Evolutionary conservation across 2,113 vertebrate genomes (phyloP).

Genomic region (Turdus rufiventris): DNA sequence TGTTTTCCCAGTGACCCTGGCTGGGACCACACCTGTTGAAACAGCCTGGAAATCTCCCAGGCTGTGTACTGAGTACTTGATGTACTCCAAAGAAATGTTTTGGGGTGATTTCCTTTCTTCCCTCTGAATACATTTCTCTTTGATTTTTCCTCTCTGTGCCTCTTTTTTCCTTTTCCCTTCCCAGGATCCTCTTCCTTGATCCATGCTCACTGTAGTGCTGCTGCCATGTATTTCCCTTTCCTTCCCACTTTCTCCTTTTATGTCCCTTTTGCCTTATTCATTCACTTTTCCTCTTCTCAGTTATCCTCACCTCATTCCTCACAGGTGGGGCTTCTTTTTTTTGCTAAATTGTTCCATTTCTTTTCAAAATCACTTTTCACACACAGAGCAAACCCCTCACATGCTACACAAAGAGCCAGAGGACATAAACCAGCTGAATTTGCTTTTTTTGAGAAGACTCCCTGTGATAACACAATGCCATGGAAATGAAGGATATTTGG

Average conservation of each 20-base stretch:
- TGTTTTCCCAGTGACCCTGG: rapidly evolving
- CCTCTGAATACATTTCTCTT: neutral
- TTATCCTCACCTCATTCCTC: neutral
- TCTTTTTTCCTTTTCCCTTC: neutral
- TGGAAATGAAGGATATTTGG: neutral
- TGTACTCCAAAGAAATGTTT: neutral
- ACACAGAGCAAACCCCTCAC: neutral
- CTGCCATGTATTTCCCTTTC: neutral
- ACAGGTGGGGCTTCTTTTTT: neutral
- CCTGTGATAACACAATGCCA: neutral
- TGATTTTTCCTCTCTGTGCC: neutral
- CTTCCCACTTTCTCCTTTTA: neutral
- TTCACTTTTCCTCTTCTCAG: neutral
- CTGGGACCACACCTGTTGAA: neutral
- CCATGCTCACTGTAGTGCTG: neutral
- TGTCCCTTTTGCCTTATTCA: neutral
- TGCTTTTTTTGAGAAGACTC: neutral
- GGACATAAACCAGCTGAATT: neutral
- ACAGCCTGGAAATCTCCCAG: neutral
- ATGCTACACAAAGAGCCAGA: neutral
- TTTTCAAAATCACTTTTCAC: neutral
- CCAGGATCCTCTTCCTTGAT: neutral
- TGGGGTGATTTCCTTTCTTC: neutral
- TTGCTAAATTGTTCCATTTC: neutral
- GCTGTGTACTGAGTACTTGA: neutral